phyloP scores from a whole-genome alignment of 30 jellyfish, hydroid and myxozoan species.

The Cassiopea andromeda region DNA sequence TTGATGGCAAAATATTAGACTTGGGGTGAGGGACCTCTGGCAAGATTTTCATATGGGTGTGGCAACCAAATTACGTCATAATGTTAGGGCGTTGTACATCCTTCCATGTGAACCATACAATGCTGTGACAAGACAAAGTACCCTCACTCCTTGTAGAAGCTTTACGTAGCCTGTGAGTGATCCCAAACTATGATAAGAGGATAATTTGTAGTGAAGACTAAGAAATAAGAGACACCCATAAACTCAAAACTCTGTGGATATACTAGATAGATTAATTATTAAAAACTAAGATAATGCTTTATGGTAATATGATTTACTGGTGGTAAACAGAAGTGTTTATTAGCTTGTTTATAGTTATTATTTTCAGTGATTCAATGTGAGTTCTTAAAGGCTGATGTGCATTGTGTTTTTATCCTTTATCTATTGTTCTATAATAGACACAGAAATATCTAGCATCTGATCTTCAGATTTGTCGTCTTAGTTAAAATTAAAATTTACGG shows the following conservation, averaged over 20 bases:
- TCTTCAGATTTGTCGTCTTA: conserved; percentile 47
- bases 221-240: neutral
- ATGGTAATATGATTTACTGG: neutral
- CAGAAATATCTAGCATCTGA: conserved; percentile 51
- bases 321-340: neutral
- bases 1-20: too few relatives aligned
- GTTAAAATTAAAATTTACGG: conserved; percentile 15
- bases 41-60: too few relatives aligned
- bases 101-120: too few relatives aligned
- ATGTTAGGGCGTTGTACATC: too few relatives aligned
- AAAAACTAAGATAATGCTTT: neutral
- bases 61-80: too few relatives aligned
- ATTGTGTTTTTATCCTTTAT: conserved; percentile 12
- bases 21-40: too few relatives aligned
- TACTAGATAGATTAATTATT: conserved; percentile 12
- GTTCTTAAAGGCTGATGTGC: conserved; percentile 54
- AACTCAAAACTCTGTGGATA: neutral
- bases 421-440: conserved; percentile 39
- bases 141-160: too few relatives aligned
- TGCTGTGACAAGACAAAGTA: too few relatives aligned
- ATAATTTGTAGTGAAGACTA: neutral
- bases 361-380: conserved; percentile 4
- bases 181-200: too few relatives aligned
- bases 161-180: too few relatives aligned
- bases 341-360: neutral